A percentile compares a stretch with the other conserved stretches of the same genome.
These are phyloP conservation scores for Oriolus oriolus DNA, from an alignment of 2,113 vertebrate genomes.

Conservation along the genomic window DNA sequence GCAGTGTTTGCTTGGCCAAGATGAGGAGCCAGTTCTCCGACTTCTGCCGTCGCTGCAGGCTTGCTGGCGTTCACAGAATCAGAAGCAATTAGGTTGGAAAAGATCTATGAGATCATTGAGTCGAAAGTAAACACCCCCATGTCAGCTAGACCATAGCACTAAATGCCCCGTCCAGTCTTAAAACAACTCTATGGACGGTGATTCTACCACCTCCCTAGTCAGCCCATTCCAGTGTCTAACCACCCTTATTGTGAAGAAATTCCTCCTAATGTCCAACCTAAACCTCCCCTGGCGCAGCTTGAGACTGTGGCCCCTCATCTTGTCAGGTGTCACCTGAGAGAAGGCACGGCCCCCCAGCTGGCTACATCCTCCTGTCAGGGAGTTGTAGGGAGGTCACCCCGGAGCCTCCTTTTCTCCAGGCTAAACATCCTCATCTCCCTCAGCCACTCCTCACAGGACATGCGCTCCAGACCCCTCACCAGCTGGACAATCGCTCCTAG, in stretches of 20 bases:
- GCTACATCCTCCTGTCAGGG: neutral
- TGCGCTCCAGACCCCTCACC: rapidly evolving
- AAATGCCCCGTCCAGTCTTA: neutral
- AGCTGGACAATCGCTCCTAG: rapidly evolving
- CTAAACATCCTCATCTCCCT: too few relatives aligned
- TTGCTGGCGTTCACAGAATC: neutral
- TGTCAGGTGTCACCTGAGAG: too few relatives aligned
- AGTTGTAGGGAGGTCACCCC: too few relatives aligned
- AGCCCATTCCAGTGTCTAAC: neutral
- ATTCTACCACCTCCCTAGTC: neutral
- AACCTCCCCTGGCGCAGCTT: neutral
- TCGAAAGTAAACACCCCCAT: too few relatives aligned
- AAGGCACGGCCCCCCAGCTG: neutral
- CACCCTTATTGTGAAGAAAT: neutral
- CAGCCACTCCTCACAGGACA: neutral
- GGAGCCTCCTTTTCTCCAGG: neutral
- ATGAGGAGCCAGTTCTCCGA: neutral
- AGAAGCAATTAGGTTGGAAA: neutral
- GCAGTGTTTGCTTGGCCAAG: neutral
- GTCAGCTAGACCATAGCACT: neutral
- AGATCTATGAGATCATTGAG: neutral
- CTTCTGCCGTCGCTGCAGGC: rapidly evolving
- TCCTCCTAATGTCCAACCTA: neutral
- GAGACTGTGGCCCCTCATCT: too few relatives aligned
- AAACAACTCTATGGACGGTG: neutral